Conservation (phyloP, 2,113 vertebrate species). For the Mormyrus iriodes region DNA sequence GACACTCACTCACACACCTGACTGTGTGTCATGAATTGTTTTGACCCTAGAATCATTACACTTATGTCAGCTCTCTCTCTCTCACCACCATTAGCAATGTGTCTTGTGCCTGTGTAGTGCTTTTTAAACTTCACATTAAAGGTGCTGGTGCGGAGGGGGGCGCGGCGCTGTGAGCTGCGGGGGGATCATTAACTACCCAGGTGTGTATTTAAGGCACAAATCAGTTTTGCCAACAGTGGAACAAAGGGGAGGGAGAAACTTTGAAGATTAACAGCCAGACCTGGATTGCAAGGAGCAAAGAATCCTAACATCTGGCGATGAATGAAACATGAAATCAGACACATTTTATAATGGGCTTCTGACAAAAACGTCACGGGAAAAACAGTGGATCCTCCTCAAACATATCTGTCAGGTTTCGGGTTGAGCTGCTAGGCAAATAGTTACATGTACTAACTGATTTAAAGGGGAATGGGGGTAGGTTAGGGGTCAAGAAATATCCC, state of each 20-base stretch:
- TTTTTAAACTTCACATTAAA: neutral
- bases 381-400: neutral
- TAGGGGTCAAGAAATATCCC: neutral
- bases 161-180: neutral
- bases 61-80: neutral
- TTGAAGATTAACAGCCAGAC: neutral
- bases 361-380: neutral
- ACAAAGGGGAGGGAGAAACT: neutral
- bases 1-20: neutral
- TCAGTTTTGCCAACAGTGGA: neutral
- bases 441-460: neutral
- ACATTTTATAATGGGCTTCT: neutral
- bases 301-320: neutral
- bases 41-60: neutral
- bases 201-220: neutral
- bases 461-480: neutral
- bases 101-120: neutral
- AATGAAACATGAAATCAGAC: neutral
- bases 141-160: neutral
- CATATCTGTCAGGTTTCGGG: neutral
- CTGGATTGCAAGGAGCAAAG: neutral
- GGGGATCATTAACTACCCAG: constrained; percentile 4
- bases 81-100: neutral
- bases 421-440: neutral
- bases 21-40: neutral